Conservation (phyloP, 2,888 invertebrate species). For the Dynastes hyllus region DNA sequence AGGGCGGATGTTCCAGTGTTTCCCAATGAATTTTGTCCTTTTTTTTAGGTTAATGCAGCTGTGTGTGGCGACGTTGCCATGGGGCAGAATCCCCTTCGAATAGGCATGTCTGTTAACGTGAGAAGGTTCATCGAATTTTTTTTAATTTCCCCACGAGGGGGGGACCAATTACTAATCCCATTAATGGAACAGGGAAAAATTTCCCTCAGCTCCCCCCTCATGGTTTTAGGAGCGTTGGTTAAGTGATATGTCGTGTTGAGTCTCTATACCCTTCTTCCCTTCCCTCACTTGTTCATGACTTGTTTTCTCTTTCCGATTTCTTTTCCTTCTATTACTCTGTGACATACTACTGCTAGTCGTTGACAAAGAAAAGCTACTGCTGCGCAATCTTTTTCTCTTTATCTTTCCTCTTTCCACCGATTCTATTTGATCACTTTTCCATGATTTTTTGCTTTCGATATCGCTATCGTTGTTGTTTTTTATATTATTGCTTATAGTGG, state of each 20-base stretch:
- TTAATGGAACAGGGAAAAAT: conserved; percentile 35
- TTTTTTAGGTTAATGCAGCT: too few relatives aligned
- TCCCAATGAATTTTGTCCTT: too few relatives aligned
- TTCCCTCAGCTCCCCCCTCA: too few relatives aligned
- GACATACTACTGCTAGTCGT: conserved; percentile 68
- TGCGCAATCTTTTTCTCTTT: conserved; percentile 69
- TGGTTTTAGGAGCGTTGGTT: conserved; percentile 74
- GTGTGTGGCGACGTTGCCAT: too few relatives aligned
- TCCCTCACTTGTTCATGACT: conserved; percentile 66
- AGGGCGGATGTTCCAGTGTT: too few relatives aligned
- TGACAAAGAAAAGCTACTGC: conserved; percentile 69
- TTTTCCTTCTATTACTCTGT: conserved; percentile 61
- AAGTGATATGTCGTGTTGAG: conserved; percentile 61
- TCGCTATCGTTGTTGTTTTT: conserved; percentile 56
- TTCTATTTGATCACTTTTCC: conserved; percentile 54
- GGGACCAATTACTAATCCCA: conserved; percentile 55
- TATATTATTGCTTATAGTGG: conserved; percentile 56
- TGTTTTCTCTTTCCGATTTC: conserved; percentile 62
- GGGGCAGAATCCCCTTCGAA: too few relatives aligned
- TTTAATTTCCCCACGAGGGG: conserved; percentile 63
- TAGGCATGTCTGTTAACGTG: conserved; percentile 72
- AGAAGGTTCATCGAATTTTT: conserved; percentile 76
- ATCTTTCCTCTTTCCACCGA: conserved; percentile 57
- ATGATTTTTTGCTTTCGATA: conserved; percentile 56
- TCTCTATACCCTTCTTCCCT: conserved; percentile 65